Evolutionary conservation across 2,888 invertebrate genomes (phyloP).

Genomic region (Rhimphoctona megacephalus): DNA sequence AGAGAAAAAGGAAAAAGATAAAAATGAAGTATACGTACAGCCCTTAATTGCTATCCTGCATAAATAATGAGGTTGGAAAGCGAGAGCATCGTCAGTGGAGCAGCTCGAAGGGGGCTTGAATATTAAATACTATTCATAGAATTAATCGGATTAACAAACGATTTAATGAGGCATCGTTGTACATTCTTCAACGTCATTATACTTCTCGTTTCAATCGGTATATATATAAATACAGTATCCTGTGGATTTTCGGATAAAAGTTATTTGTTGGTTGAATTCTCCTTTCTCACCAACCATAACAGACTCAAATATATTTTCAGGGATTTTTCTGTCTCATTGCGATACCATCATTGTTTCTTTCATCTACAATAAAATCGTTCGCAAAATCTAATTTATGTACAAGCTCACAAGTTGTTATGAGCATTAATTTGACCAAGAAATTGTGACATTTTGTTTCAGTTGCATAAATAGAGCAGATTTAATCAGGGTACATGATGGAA

Average conservation of each 20-base stretch:
- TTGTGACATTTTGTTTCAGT: constrained; percentile 86
- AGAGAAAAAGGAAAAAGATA: constrained; percentile 28
- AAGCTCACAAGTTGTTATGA: neutral
- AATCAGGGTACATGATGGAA: constrained; percentile 94
- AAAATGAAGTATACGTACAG: constrained; percentile 30
- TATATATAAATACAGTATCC: neutral
- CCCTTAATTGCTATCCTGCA: constrained; percentile 60
- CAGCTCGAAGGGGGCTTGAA: constrained; percentile 46
- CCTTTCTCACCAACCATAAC: neutral
- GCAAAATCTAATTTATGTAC: neutral
- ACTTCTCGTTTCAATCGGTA: constrained; percentile 11
- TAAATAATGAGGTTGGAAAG: constrained; percentile 62
- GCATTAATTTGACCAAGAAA: constrained; percentile 1
- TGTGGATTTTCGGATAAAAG: constrained; percentile 1
- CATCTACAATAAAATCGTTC: neutral
- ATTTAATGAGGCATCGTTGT: constrained; percentile 57
- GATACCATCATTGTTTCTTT: constrained; percentile 25
- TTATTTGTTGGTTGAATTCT: neutral
- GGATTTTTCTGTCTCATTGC: constrained; percentile 2
- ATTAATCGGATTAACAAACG: constrained; percentile 62
- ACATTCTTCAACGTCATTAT: constrained; percentile 20
- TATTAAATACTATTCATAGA: constrained; percentile 62
- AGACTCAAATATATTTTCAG: neutral
- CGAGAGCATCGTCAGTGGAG: constrained; percentile 31
- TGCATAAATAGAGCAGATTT: constrained; percentile 93